Evolutionary conservation across 2,797 vertebrate genomes (phyloP), one percentile per base, ranked within the genome.

Genomic region (Parotocinclus haroldoi): DNA sequence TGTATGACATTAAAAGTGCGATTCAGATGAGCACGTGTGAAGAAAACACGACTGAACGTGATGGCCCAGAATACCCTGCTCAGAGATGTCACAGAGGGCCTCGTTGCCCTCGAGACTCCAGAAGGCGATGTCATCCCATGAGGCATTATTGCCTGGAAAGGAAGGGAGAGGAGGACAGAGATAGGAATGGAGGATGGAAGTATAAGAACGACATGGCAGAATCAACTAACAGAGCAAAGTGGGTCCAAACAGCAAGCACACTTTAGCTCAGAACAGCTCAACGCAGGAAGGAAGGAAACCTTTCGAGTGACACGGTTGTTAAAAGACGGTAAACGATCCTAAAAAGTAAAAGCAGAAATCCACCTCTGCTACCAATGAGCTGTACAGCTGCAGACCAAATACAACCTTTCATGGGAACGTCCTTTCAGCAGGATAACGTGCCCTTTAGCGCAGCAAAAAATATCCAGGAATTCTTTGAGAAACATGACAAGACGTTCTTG

Each of bases 41-140:
- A 27, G 37, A 38, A n/a, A 68, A 58, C 10, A 27, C 39, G 52
- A 27, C 48, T 66, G 36, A 40, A 19, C 64, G 56, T 9, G 7
- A 49, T 5, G 17, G 18, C 18, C 55, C 18, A 53, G 38, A 70
- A 58, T 84, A 84, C 84, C 82, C 66, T 76, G 63, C 44, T 79
- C 65, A 57, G 78, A 73, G 51, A 78, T 13, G 59, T 82, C 80
- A 72, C 86, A 86, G 82, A 89, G 85, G 79, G 86, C 71, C 75
- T 87, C 90, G 80, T 82, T 89, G 78, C 85, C 85, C 85, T 91
- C 89, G 44, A 92, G 84, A 86, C 89, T 92, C 88, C 89, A 90
- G 84, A 90, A 91, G 78, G 88, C 82, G 86, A 90, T 88, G 80
- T 93, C 91, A 68, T 90, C 89, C 89, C 87, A 89, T 77, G 88